A percentile compares a stretch with the other conserved stretches of the same genome.
These are phyloP conservation scores for Steinernema scapterisci DNA, from an alignment of 2,888 invertebrate species.

Conservation along the genomic window DNA sequence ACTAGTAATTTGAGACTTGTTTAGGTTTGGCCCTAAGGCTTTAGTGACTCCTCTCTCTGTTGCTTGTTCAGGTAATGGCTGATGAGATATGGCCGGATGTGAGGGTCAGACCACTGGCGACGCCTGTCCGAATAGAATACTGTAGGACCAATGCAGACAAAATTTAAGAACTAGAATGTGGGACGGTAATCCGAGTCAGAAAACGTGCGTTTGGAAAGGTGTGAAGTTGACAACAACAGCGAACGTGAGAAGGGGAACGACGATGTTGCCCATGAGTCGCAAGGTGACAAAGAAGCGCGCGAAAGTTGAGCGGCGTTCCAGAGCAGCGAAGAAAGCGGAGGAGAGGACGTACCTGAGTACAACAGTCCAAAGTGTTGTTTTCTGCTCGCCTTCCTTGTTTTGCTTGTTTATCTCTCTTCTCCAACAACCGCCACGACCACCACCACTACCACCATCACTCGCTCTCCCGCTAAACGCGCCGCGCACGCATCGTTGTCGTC, in stretches of 20 bases:
- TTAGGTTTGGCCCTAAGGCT: too few relatives aligned
- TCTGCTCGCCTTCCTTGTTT: conserved; percentile 29
- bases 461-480: conserved; percentile 12
- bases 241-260: not conserved
- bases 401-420: conserved; percentile 25
- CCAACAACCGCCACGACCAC: too few relatives aligned
- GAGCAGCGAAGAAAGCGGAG: not conserved
- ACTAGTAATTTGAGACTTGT: too few relatives aligned
- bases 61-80: not conserved
- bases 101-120: too few relatives aligned
- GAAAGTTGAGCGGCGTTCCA: not conserved
- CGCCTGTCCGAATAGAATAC: too few relatives aligned
- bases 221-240: not conserved
- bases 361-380: conserved; percentile 1
- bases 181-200: too few relatives aligned
- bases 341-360: not conserved
- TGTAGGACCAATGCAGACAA: too few relatives aligned
- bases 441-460: too few relatives aligned
- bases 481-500: not conserved
- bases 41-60: too few relatives aligned
- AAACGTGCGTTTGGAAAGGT: too few relatives aligned
- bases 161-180: too few relatives aligned
- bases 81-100: too few relatives aligned
- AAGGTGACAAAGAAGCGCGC: not conserved
- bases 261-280: not conserved